phyloP scores from a whole-genome alignment of 2,113 vertebrate species.

The Rhinichthys klamathensis region DNA sequence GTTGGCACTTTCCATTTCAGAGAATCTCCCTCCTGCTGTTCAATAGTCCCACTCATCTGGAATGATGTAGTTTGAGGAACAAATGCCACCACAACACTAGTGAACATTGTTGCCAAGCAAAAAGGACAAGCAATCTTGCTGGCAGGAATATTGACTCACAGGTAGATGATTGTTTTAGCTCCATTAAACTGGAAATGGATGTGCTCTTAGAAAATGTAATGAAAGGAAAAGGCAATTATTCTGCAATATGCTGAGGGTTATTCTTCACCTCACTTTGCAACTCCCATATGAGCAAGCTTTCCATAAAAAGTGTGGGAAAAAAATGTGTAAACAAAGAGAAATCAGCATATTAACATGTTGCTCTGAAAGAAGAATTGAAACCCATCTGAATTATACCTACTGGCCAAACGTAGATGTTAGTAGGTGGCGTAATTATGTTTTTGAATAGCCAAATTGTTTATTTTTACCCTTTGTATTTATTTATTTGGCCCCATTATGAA shows the following conservation, averaged over 20 bases:
- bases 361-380: conserved; percentile 4
- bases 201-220: conserved; percentile 31
- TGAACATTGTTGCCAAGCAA: conserved; percentile 19
- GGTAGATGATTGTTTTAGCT: conserved; percentile 44
- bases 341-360: background rate
- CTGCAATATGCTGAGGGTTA: conserved; percentile 20
- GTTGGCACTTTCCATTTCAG: conserved; percentile 36
- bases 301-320: background rate
- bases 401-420: conserved; percentile 10
- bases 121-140: conserved; percentile 35
- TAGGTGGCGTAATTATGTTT: conserved; percentile 14
- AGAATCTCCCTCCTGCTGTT: conserved; percentile 22
- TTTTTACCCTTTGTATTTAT: background rate
- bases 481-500: background rate
- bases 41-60: conserved; percentile 26
- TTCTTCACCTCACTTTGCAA: conserved; percentile 18
- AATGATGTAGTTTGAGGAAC: conserved; percentile 28
- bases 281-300: background rate
- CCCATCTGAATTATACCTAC: conserved; percentile 3
- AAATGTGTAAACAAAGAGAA: conserved; percentile 21
- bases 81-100: conserved; percentile 23
- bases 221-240: conserved; percentile 38
- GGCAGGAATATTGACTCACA: conserved; percentile 22
- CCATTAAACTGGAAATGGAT: conserved; percentile 46
- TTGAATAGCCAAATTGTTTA: conserved; percentile 6